Conservation (phyloP, 2,797 vertebrate genomes). For the Oreochromis grahami region DNA sequence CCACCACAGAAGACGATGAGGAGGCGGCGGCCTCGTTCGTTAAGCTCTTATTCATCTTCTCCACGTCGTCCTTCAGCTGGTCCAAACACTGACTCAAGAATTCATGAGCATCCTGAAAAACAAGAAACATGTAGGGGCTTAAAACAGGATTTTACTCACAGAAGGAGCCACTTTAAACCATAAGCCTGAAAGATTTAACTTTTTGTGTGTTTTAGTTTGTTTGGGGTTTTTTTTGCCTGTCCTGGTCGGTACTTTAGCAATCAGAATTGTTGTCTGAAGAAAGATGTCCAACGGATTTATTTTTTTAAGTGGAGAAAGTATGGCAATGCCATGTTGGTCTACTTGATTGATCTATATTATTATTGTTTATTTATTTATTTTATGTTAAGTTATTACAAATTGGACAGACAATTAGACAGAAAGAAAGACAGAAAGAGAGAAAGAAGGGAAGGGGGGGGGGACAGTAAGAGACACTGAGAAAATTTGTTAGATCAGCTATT, state of each 20-base stretch:
- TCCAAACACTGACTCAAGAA: slow-evolving; percentile 98
- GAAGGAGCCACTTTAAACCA: not conserved
- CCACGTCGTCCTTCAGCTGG: slow-evolving; percentile 98
- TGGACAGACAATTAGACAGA: not conserved
- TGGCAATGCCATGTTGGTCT: not conserved
- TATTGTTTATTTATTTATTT: not conserved
- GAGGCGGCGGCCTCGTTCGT: slow-evolving; percentile 76
- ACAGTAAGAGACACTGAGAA: not conserved
- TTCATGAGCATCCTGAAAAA: slow-evolving; percentile 91
- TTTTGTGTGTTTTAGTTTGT: not conserved
- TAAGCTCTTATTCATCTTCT: slow-evolving; percentile 94
- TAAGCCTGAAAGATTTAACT: not conserved
- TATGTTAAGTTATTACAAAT: not conserved
- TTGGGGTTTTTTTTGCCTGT: rapidly evolving
- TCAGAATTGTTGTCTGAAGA: not conserved
- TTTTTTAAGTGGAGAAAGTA: not conserved
- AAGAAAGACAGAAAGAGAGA: not conserved
- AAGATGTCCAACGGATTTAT: not conserved
- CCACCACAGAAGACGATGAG: slow-evolving; percentile 9
- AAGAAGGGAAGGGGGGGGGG: not conserved
- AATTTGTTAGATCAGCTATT: not conserved
- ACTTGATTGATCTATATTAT: not conserved
- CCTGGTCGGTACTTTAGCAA: not conserved
- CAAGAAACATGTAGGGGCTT: not conserved
- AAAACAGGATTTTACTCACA: not conserved